Evolutionary conservation across 2,888 invertebrate species (phyloP), one percentile per base, ranked within the genome.

Genomic region (Micoletzkya japonica): DNA sequence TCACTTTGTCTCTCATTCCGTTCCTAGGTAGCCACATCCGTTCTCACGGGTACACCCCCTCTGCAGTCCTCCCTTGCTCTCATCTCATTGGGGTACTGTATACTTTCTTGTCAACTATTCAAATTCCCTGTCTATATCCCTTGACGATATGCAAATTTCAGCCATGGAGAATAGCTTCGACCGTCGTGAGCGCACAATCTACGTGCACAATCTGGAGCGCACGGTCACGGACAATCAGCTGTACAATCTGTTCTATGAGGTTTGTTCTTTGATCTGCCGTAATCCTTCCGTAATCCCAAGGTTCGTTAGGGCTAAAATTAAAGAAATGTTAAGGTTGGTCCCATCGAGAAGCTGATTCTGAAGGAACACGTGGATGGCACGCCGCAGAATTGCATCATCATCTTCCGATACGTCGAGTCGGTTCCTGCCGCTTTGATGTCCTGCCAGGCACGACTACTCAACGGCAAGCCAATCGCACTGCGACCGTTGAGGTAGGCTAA

Each of bases 311-410:
- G 52, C 52, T 7, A 7, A 39, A 39, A 7, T 39, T 63, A 63
- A 50, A n/a, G n/a, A n/a, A n/a, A n/a, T n/a, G n/a, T n/a, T n/a
- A 50, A 69, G 69, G 59, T 69, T 10, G 69, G 69, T 30, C 69
- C 69, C 32, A 69, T 69, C 50, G 69, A 69, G 59, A 69, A 69
- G 59, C 59, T 69, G 24, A 69, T 69, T n/a, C 59, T 69, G 59
- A 69, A 69, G 52, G 59, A 58, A 30, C 34, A 69, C 50, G 39
- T 56, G 32, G 69, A 69, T 44, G 69, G 69, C 3, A 59, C 59
- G 3, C 69, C 69, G 1, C 69, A 69, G 52, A 58, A 69, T n/a
- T 37, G 39, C 36, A 58, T 69, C 30, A 59, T 69, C 37, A 59
- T 69, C 26, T 69, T 59, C 37, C 69, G 69, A 34, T 59, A 69